Evolutionary conservation across 2,797 vertebrate species (phyloP).

Genomic region (Galago senegalensis): DNA sequence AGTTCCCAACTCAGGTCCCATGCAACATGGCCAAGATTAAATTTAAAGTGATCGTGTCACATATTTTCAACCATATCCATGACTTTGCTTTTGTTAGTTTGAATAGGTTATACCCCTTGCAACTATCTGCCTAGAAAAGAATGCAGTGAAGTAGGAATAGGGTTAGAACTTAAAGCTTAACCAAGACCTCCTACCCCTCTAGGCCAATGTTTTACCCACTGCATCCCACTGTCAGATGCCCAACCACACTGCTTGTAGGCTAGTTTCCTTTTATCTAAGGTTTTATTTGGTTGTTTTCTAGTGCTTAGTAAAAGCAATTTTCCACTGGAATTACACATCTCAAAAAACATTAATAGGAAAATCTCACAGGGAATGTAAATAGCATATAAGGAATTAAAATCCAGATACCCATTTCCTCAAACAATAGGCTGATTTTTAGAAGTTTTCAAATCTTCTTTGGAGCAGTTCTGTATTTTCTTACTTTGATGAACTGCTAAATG

Average conservation of each 20-base stretch:
- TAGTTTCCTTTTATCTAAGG: neutral
- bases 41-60: neutral
- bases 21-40: neutral
- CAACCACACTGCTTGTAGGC: neutral
- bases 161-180: neutral
- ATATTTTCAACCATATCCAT: neutral
- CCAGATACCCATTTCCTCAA: neutral
- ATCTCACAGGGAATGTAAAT: neutral
- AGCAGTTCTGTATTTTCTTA: neutral
- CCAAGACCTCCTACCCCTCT: neutral
- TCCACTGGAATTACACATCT: constrained; percentile 14
- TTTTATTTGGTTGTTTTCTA: neutral
- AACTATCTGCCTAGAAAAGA: neutral
- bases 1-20: neutral
- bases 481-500: neutral
- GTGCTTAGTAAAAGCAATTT: neutral
- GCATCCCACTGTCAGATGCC: neutral
- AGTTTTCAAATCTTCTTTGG: neutral
- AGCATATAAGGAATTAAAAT: neutral
- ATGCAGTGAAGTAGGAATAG: neutral
- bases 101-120: neutral
- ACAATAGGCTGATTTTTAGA: neutral
- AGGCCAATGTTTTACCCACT: neutral
- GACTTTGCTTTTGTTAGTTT: neutral
- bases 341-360: neutral